These are phyloP conservation scores for Mugil cephalus DNA, from an alignment of 2,113 vertebrate genomes.

Conservation along the genomic window DNA sequence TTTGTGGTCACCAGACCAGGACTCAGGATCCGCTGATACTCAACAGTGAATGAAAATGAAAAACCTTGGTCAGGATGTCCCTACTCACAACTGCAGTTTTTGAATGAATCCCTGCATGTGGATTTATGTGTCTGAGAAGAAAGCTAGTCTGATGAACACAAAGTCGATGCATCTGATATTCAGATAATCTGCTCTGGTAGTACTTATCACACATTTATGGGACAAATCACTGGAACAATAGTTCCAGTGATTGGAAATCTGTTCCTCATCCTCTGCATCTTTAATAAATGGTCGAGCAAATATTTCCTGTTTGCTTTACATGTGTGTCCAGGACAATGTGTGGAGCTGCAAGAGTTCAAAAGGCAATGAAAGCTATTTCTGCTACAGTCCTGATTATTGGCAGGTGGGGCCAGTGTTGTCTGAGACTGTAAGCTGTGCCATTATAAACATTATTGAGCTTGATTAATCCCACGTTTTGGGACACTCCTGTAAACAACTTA, in stretches of 20 bases:
- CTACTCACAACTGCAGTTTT: too few species aligned
- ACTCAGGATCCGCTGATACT: too few species aligned
- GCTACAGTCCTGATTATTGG: conserved; percentile 46
- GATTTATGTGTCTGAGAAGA: too few species aligned
- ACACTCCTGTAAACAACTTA: not conserved
- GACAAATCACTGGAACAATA: not conserved
- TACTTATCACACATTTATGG: too few species aligned
- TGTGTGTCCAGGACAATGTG: conserved; percentile 14
- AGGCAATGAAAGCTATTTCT: conserved; percentile 48
- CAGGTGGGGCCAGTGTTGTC: conserved; percentile 48
- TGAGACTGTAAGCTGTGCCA: not conserved
- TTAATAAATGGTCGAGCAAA: conserved; percentile 20
- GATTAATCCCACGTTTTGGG: conserved; percentile 31
- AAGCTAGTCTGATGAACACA: too few species aligned
- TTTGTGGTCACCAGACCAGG: too few species aligned
- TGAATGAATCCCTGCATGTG: too few species aligned
- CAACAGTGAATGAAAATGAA: too few species aligned
- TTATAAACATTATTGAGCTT: conserved; percentile 21
- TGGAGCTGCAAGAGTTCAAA: conserved; percentile 52
- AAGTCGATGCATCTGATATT: too few species aligned
- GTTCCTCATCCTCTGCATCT: not conserved
- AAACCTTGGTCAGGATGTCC: too few species aligned
- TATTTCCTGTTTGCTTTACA: conserved; percentile 17
- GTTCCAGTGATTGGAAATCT: not conserved
- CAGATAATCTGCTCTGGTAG: too few species aligned